Conservation (phyloP, 2,113 vertebrate genomes). For the Aldabrachelys gigantea region DNA sequence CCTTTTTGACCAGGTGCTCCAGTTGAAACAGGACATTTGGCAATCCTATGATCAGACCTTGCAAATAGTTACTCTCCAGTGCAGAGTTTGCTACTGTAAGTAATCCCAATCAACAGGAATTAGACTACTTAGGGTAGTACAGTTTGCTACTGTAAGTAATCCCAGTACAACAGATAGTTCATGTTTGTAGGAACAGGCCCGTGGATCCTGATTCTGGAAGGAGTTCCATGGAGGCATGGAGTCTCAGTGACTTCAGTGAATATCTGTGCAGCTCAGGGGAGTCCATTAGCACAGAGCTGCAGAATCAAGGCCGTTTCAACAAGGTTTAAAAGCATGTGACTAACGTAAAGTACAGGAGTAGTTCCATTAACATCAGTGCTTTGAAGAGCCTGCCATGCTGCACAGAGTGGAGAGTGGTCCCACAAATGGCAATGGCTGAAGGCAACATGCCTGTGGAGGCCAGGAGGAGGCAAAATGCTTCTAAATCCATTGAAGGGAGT, state of each 20-base stretch:
- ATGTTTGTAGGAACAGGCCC: background rate
- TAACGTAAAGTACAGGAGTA: background rate
- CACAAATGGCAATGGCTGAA: background rate
- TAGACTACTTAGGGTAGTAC: background rate
- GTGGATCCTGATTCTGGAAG: background rate
- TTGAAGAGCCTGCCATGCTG: background rate
- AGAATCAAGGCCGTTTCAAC: background rate
- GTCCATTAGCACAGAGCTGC: background rate
- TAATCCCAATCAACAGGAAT: background rate
- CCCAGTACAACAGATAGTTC: background rate
- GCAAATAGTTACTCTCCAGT: background rate
- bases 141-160: background rate
- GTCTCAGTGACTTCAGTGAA: background rate
- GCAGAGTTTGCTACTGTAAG: background rate
- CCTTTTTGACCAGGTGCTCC: no score
- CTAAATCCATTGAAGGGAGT: background rate
- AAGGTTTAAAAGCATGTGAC: background rate
- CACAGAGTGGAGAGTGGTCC: background rate
- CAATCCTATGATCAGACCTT: background rate
- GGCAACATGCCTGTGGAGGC: background rate
- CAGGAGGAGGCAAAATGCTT: background rate
- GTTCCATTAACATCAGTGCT: conserved; percentile 1
- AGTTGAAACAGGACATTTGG: no score
- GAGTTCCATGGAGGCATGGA: fast-evolving
- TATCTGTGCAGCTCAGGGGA: background rate